Base-by-base conservation (phyloP, 2,113 vertebrate genomes). In the Pimephales promelas region DNA sequence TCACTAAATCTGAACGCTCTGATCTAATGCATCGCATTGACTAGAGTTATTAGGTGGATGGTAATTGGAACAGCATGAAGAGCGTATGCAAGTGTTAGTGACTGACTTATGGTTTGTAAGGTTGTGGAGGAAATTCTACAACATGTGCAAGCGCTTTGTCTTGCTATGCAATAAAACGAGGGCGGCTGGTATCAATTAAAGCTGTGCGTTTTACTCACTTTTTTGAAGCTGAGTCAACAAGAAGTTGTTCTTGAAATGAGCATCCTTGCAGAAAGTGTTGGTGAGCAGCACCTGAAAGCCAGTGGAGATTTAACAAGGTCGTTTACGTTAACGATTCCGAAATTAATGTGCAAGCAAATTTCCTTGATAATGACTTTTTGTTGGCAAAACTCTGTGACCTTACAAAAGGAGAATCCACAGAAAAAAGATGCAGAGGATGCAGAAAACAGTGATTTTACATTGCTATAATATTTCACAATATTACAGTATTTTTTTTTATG, bases 161-260 rank as follows among this genome's bases (percentile, higher is more conserved):
- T 86, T 8, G 14, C 85, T 64, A 87, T 70, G 86, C 81, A 87
- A 82, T 88, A 87, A 90, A 87, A 81, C 14, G 62, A 84, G 54
- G 64, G 43, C 34, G 85, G 68, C 91, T 93, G 91, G 90, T 92
- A 82, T 89, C 85, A 87, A 92, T 92, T 91, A 92, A 7, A 24
- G 14, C 66, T 87, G 80, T 47, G 83, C 87, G 81, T 86, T 89
- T 66, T 64, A 94, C 97, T 96, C 91, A 98, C 97, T 81, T 89
- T 96, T 98, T 86, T 95, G 89, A 88, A 99, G 92, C 86, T 97
- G 95, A 88, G 91, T 59, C 90, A 98, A 87, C 87, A 90, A 68
- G 83, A 94, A 97, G 92, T 97, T 96, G 87, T 98, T 99, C 92
- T 95, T 95, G 91, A 95, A 95, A 89, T 92, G 95, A 0, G 94